Percentiles rank a stretch among this genome's conserved stretches.
Evolutionary conservation across 2,113 vertebrate genomes (phyloP).

Genomic region (Shinisaurus crocodilurus): DNA sequence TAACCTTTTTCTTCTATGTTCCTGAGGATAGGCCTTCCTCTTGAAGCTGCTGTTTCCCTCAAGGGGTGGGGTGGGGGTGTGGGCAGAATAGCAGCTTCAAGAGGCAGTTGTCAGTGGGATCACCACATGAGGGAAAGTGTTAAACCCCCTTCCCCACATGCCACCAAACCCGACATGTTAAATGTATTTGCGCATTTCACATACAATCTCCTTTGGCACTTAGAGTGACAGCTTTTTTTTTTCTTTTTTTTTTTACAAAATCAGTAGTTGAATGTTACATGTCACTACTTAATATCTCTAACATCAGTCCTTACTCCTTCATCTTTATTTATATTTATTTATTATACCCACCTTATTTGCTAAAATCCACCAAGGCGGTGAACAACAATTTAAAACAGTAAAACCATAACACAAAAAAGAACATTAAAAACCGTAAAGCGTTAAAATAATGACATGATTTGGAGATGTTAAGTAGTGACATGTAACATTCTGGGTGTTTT

Average conservation of each 20-base stretch:
- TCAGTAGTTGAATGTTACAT: neutral
- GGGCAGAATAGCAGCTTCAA: neutral
- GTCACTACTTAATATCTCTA: neutral
- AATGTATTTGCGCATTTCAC: neutral
- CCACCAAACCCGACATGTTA: neutral
- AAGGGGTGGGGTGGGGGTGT: neutral
- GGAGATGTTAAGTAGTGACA: neutral
- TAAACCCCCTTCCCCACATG: neutral
- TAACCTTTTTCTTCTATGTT: neutral
- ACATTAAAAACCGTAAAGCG: too few species aligned
- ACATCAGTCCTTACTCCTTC: neutral
- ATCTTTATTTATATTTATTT: neutral
- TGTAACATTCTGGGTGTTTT: neutral
- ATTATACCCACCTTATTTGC: too few species aligned
- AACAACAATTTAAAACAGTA: too few species aligned
- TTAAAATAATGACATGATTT: neutral
- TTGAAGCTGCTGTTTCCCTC: neutral
- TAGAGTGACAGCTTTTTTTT: neutral
- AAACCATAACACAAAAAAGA: too few species aligned
- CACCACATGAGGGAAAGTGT: neutral
- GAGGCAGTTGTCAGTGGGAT: neutral
- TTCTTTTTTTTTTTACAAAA: neutral
- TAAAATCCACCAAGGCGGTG: too few species aligned
- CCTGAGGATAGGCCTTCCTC: neutral
- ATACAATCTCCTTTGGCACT: neutral